A percentile compares a stretch with the other conserved stretches of the same genome.
Evolutionary conservation across 2,797 vertebrate species (phyloP).

Genomic region (Protonibea diacanthus): DNA sequence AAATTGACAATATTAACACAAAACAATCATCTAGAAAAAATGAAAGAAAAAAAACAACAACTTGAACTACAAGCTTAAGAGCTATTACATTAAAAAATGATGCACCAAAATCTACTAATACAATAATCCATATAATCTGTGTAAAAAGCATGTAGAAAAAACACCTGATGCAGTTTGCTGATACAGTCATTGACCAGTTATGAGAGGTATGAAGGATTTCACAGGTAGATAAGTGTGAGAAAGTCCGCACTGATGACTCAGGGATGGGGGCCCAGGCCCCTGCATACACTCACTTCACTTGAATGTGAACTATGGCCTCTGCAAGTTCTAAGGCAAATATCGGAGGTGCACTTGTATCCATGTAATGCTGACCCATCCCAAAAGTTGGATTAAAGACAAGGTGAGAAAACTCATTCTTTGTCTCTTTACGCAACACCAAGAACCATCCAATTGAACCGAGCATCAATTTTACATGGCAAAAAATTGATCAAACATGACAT

Average conservation of each 20-base stretch:
- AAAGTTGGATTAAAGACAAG: slow-evolving; percentile 73
- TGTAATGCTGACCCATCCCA: slow-evolving; percentile 90
- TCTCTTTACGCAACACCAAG: slow-evolving; percentile 60
- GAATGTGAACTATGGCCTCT: slow-evolving; percentile 99
- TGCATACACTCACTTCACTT: slow-evolving; percentile 99
- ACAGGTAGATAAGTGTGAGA: slow-evolving; percentile 99
- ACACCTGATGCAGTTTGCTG: slow-evolving; percentile 99
- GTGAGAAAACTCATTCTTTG: slow-evolving; percentile 75
- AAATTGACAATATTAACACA: slow-evolving; percentile 99
- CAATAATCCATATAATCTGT: slow-evolving; percentile 99
- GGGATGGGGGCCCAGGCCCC: slow-evolving; percentile 93
- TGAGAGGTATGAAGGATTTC: slow-evolving; percentile 99
- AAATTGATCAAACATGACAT: slow-evolving; percentile 63
- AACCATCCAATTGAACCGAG: slow-evolving; percentile 63
- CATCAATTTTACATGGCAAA: slow-evolving; percentile 62
- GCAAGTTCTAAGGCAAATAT: slow-evolving; percentile 99
- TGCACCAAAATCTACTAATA: slow-evolving; percentile 97
- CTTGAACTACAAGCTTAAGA: slow-evolving; percentile 93
- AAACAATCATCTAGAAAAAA: slow-evolving; percentile 96
- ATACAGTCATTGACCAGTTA: slow-evolving; percentile 99
- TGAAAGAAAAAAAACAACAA: slow-evolving; percentile 83
- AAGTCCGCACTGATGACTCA: slow-evolving; percentile 95
- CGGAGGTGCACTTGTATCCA: slow-evolving; percentile 96
- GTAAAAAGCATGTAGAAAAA: slow-evolving; percentile 99
- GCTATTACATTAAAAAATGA: slow-evolving; percentile 99